These are phyloP conservation scores for Barbus barbus DNA, from an alignment of 2,113 vertebrate genomes.

Conservation along the genomic window DNA sequence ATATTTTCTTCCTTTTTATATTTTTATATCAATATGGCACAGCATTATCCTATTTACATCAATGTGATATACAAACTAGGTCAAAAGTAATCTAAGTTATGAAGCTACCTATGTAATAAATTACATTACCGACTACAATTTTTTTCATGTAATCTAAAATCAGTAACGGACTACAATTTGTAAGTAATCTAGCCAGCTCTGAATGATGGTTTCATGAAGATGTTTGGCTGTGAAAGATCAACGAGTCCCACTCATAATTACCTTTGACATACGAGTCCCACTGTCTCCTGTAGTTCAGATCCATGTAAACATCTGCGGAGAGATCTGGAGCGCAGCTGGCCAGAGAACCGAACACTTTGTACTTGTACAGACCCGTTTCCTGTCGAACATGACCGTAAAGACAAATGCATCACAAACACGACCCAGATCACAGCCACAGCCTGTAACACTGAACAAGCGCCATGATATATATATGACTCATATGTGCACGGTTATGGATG, in stretches of 20 bases:
- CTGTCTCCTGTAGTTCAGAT: constrained; percentile 84
- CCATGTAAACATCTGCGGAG: constrained; percentile 89
- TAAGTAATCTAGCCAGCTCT: too few species aligned
- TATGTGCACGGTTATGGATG: not conserved
- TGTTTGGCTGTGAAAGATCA: not conserved
- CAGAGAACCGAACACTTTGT: constrained; percentile 86
- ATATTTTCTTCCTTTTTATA: too few species aligned
- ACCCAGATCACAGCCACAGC: not conserved
- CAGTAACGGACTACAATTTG: too few species aligned
- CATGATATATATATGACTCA: not conserved
- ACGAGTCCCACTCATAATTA: constrained; percentile 56
- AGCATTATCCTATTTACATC: too few species aligned
- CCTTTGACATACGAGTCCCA: constrained; percentile 91
- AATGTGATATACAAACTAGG: too few species aligned
- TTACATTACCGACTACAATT: too few species aligned
- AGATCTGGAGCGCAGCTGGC: constrained; percentile 72
- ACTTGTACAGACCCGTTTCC: constrained; percentile 86
- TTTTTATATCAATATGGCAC: too few species aligned
- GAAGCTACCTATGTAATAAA: too few species aligned
- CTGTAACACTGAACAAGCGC: not conserved
- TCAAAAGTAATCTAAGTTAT: too few species aligned
- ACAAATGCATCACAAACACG: constrained; percentile 46
- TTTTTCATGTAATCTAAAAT: too few species aligned
- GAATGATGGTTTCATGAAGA: not conserved
- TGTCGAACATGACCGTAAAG: constrained; percentile 56